These are phyloP conservation scores for Temnothorax ravouxi DNA, from an alignment of 2,888 invertebrate genomes.

Conservation along the genomic window DNA sequence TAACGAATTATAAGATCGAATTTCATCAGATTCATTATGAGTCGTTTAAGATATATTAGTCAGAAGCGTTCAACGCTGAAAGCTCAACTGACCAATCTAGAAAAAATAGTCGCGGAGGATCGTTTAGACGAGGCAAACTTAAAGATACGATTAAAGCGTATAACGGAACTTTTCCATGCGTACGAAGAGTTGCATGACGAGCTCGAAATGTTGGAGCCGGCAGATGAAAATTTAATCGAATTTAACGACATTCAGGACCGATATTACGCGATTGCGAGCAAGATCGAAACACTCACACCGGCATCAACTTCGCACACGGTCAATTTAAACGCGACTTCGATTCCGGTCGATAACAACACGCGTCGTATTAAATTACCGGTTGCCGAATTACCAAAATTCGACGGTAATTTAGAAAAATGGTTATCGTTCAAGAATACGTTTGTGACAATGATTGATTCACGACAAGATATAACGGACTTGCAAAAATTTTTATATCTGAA, in stretches of 20 bases:
- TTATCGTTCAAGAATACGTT: no score
- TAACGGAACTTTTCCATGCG: neutral
- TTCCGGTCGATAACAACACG: neutral
- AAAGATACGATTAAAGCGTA: neutral
- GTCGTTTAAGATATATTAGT: neutral
- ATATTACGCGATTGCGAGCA: neutral
- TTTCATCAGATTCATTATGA: neutral
- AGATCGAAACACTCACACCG: neutral
- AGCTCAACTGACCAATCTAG: neutral
- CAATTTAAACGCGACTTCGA: neutral
- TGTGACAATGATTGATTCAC: no score
- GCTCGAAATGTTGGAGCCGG: neutral
- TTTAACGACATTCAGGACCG: neutral
- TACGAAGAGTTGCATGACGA: constrained; percentile 35
- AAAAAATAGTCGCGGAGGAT: no score
- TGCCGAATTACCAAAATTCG: no score
- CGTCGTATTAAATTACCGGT: no score
- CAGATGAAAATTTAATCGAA: neutral
- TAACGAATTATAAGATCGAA: no score
- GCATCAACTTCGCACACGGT: neutral
- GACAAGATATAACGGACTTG: neutral
- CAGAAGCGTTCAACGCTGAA: neutral
- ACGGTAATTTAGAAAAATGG: no score
- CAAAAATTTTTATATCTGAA: neutral
- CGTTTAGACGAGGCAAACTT: neutral